Percentiles rank a stretch among this genome's conserved stretches.
Conservation (phyloP, 92 coral and sea anemone genomes). For the Porites divaricata region DNA sequence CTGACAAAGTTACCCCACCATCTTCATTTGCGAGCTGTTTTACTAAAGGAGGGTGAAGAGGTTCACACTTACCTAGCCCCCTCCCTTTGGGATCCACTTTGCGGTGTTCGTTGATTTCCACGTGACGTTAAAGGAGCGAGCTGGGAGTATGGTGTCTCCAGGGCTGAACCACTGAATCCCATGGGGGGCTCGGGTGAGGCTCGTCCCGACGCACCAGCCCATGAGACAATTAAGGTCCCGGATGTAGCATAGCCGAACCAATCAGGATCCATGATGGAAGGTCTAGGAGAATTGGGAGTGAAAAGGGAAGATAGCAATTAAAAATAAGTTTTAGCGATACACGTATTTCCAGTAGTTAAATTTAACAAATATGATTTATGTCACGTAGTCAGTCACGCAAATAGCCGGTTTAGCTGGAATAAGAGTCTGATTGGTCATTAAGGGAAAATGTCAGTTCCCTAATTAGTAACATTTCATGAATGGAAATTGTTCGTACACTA, state of each 20-base stretch:
- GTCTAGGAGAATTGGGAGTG: constrained; percentile 30
- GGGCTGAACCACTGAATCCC: constrained; percentile 76
- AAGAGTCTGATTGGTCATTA: too few relatives aligned
- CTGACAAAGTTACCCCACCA: background rate
- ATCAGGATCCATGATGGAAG: constrained; percentile 86
- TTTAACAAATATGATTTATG: too few relatives aligned
- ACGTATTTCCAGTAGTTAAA: too few relatives aligned
- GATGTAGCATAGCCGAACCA: constrained; percentile 94
- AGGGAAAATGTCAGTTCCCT: too few relatives aligned
- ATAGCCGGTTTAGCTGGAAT: too few relatives aligned
- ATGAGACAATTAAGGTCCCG: constrained; percentile 84
- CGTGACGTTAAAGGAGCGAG: constrained; percentile 55
- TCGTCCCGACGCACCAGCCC: constrained; percentile 76
- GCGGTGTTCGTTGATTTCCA: constrained; percentile 55
- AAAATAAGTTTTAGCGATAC: too few relatives aligned
- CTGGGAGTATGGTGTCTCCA: constrained; percentile 57
- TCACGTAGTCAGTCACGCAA: too few relatives aligned
- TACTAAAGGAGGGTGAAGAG: background rate
- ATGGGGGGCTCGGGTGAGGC: constrained; percentile 71
- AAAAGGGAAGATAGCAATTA: too few relatives aligned
- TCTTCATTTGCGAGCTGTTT: background rate
- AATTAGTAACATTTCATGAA: too few relatives aligned
- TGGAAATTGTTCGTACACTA: too few relatives aligned
- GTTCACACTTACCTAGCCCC: constrained; percentile 48
- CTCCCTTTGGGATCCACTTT: constrained; percentile 51